A percentile compares a stretch with the other conserved stretches of the same genome.
These are phyloP conservation scores for Festucalex cinctus DNA, from an alignment of 2,113 vertebrate genomes.

Conservation along the genomic window DNA sequence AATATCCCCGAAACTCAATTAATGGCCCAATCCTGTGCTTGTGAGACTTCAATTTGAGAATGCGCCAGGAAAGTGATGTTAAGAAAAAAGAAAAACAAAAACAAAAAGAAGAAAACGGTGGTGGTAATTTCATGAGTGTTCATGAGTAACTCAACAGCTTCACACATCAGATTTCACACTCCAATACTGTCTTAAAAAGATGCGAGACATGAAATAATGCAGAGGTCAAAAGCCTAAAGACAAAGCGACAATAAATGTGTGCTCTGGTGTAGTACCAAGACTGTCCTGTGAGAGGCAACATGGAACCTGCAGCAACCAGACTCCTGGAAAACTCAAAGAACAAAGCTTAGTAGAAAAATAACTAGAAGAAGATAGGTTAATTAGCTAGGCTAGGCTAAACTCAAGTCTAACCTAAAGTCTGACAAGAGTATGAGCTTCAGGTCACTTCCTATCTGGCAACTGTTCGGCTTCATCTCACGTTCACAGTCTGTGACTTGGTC, in stretches of 20 bases:
- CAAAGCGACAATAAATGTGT: not conserved
- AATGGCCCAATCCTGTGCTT: not conserved
- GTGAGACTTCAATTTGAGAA: not conserved
- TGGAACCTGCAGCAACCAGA: not conserved
- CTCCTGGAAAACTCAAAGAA: not conserved
- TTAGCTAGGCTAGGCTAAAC: not conserved
- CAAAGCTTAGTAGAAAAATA: not conserved
- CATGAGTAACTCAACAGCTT: constrained; percentile 58
- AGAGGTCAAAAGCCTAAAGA: not conserved
- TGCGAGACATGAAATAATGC: not conserved
- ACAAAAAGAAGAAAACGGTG: no score
- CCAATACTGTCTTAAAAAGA: not conserved
- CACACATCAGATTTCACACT: constrained; percentile 40
- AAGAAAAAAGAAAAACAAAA: constrained; percentile 12
- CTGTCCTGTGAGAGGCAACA: not conserved
- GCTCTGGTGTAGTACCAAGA: no score
- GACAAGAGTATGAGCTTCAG: no score
- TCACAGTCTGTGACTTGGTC: not conserved
- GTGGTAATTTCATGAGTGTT: constrained; percentile 62
- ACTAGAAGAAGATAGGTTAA: not conserved
- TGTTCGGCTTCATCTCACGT: not conserved
- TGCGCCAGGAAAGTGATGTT: constrained; percentile 5
- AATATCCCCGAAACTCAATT: no score
- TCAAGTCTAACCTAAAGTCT: not conserved
- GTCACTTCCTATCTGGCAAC: no score